phyloP scores from a whole-genome alignment of 2,113 vertebrate genomes.

The Diphyllodes magnificus region DNA sequence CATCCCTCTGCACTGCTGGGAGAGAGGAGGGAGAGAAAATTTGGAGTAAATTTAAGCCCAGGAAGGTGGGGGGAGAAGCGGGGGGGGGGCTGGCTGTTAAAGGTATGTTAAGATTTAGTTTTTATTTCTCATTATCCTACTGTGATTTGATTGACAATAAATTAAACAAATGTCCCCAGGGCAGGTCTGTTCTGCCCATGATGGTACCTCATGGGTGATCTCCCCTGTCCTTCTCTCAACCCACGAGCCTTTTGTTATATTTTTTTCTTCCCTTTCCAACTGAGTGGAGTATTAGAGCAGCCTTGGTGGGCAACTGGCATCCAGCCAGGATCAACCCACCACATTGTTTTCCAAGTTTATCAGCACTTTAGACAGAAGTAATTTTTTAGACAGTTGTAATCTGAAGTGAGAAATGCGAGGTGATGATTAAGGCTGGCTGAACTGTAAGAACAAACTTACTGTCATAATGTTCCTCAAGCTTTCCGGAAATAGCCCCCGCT shows the following conservation, averaged over 20 bases:
- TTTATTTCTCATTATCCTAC: not conserved
- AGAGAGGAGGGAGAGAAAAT: not conserved
- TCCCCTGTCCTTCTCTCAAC: not conserved
- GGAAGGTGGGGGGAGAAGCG: not conserved
- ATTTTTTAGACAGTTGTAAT: not conserved
- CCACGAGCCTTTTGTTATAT: accelerated
- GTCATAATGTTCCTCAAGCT: not conserved
- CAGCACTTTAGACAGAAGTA: not conserved
- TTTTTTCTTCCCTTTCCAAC: not conserved
- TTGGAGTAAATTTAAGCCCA: not conserved
- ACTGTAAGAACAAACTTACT: not conserved
- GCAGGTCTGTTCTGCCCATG: not conserved
- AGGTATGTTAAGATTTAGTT: not conserved
- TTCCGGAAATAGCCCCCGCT: not conserved
- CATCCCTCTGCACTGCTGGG: not conserved
- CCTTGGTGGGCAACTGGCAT: not conserved
- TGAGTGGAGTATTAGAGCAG: not conserved
- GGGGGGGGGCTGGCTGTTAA: not conserved
- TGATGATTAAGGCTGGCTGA: not conserved
- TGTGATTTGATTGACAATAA: not conserved
- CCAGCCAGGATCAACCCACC: not conserved
- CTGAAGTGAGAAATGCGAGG: not conserved
- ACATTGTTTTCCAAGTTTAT: not conserved
- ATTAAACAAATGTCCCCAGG: not conserved
- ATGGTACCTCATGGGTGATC: not conserved